These are phyloP conservation scores for Bombus ignitus DNA, from an alignment of 1,140 invertebrate genomes.

Conservation along the genomic window DNA sequence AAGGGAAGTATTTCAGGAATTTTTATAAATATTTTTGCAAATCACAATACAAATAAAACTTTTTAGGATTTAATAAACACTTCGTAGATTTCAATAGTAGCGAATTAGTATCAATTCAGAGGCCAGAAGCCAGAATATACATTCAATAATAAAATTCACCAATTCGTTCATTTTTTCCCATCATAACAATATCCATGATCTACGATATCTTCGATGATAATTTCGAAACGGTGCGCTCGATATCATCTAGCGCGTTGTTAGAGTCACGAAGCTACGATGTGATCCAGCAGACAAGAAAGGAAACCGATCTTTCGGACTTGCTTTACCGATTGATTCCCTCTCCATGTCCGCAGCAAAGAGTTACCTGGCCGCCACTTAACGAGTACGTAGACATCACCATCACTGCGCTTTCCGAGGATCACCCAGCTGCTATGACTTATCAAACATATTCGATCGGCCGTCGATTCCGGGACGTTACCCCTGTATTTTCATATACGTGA, in stretches of 20 bases:
- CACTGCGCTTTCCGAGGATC: conserved; percentile 32
- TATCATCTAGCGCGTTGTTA: conserved; percentile 68
- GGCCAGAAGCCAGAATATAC: conserved; percentile 53
- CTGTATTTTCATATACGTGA: conserved; percentile 45
- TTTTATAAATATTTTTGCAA: no score
- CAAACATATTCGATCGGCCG: conserved; percentile 41
- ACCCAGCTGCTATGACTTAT: conserved; percentile 37
- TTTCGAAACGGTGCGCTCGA: conserved; percentile 68
- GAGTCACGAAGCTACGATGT: conserved; percentile 69
- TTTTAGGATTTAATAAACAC: neutral
- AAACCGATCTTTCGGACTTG: conserved; percentile 72
- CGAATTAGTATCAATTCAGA: neutral
- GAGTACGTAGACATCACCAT: conserved; percentile 44
- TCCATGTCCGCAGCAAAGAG: conserved; percentile 16
- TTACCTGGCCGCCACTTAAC: conserved; percentile 29
- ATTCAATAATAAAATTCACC: neutral
- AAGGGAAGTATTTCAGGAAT: no score
- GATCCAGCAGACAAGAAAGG: conserved; percentile 60
- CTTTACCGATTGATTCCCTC: conserved; percentile 70
- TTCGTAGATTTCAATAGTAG: neutral
- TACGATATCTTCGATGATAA: conserved; percentile 64
- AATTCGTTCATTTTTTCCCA: conserved; percentile 35
- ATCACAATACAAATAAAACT: neutral
- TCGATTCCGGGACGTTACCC: conserved; percentile 33
- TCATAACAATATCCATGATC: conserved; percentile 72